Conservation (phyloP, 2,113 vertebrate species). For the Crotalus tigris region DNA sequence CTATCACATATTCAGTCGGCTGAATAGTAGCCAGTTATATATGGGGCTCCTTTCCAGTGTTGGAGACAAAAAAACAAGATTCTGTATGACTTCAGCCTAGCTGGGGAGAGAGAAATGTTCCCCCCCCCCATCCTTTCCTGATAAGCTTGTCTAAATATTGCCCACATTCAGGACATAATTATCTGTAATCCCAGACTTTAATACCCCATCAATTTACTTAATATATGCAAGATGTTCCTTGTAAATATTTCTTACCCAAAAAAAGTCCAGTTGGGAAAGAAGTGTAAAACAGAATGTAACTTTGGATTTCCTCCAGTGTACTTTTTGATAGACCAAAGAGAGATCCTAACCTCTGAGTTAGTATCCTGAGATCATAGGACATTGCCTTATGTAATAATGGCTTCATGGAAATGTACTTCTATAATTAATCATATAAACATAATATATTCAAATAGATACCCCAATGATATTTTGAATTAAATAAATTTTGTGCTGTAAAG, state of each 20-base stretch:
- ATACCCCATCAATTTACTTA: not conserved
- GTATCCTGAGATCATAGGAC: not conserved
- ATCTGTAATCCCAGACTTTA: not conserved
- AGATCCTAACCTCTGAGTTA: not conserved
- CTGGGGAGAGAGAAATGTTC: not conserved
- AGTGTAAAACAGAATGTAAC: not conserved
- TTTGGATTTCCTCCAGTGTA: not conserved
- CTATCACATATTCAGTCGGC: not conserved
- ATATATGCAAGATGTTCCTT: not conserved
- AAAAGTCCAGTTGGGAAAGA: not conserved
- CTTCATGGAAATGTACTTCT: not conserved
- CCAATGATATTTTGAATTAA: too few relatives aligned
- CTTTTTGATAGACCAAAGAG: not conserved
- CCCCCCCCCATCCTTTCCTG: not conserved
- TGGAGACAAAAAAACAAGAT: not conserved
- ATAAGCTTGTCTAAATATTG: not conserved
- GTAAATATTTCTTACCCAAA: not conserved
- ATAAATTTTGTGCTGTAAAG: too few relatives aligned
- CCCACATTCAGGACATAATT: not conserved
- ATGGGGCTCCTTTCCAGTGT: not conserved
- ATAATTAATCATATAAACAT: not conserved
- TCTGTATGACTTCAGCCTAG: not conserved
- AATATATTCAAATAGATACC: not conserved
- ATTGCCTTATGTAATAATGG: not conserved
- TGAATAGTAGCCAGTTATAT: not conserved